A percentile compares a stretch with the other conserved stretches of the same genome.
Evolutionary conservation across 2,113 vertebrate genomes (phyloP).

Genomic region (Lagopus leucura): DNA sequence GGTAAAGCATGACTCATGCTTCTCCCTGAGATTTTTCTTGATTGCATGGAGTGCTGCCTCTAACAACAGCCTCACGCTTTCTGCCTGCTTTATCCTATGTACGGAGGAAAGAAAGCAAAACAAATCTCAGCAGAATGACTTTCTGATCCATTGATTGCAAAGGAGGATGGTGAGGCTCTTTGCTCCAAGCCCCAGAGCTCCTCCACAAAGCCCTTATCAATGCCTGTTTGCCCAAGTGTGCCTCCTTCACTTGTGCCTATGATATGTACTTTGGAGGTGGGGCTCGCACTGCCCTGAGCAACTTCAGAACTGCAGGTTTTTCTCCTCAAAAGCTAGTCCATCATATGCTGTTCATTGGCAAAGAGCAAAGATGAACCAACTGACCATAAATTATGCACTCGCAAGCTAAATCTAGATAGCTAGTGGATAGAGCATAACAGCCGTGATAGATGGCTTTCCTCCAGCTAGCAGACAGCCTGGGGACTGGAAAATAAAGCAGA

Average conservation of each 20-base stretch:
- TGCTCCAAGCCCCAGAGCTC: not conserved
- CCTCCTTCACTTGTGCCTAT: not conserved
- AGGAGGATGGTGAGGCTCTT: fast-evolving
- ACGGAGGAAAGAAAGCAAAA: not conserved
- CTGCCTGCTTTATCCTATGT: not conserved
- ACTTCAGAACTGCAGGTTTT: not conserved
- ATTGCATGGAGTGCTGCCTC: conserved; percentile 6
- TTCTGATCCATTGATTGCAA: not conserved
- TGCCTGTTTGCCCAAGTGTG: not conserved
- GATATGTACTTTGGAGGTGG: not conserved
- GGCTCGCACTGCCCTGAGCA: not conserved
- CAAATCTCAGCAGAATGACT: not conserved
- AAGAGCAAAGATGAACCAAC: not conserved
- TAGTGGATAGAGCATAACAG: not conserved
- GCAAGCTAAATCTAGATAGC: not conserved
- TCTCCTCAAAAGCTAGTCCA: not conserved
- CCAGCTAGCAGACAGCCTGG: not conserved
- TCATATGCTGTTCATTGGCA: fast-evolving
- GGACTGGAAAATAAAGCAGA: not conserved
- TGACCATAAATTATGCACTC: not conserved
- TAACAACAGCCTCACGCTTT: not conserved
- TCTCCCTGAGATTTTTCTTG: not conserved
- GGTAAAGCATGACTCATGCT: not conserved
- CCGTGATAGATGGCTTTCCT: not conserved
- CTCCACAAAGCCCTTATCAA: not conserved